Conservation (phyloP, 1,140 invertebrate species). For the Nylanderia fulva region DNA sequence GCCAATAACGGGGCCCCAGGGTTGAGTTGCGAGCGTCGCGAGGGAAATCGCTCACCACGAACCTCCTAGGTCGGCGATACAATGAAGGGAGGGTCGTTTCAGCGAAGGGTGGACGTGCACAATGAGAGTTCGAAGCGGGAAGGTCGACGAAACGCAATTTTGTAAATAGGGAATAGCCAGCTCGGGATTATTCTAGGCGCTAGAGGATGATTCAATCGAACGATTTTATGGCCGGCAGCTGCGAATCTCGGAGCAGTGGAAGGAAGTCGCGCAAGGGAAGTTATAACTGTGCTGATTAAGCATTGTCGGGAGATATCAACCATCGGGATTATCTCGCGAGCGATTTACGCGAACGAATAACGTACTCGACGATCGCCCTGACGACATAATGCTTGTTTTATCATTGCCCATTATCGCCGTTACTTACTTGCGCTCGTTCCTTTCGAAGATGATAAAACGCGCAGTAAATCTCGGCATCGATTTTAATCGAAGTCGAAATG, state of each 20-base stretch:
- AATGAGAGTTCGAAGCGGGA: conserved; percentile 49
- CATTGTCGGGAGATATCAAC: conserved; percentile 44
- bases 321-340: conserved; percentile 41
- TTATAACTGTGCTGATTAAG: conserved; percentile 63
- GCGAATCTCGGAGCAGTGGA: conserved; percentile 6
- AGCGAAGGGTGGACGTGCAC: conserved; percentile 44
- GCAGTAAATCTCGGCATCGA: conserved; percentile 39
- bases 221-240: conserved; percentile 59
- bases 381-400: conserved; percentile 54
- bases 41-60: conserved; percentile 55
- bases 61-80: conserved; percentile 47
- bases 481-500: conserved; percentile 7
- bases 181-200: conserved; percentile 61
- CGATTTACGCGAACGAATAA: conserved; percentile 60
- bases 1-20: conserved; percentile 61
- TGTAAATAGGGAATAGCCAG: conserved; percentile 70
- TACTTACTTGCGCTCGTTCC: conserved; percentile 35
- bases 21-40: conserved; percentile 20
- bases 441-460: neutral
- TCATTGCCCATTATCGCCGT: conserved; percentile 37
- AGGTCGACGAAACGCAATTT: conserved; percentile 64
- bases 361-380: conserved; percentile 22
- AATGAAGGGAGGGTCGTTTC: conserved; percentile 66
- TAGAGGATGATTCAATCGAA: conserved; percentile 70
- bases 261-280: neutral